phyloP scores from a whole-genome alignment of 2,888 invertebrate genomes.

The Rhamphomyia laevipes region DNA sequence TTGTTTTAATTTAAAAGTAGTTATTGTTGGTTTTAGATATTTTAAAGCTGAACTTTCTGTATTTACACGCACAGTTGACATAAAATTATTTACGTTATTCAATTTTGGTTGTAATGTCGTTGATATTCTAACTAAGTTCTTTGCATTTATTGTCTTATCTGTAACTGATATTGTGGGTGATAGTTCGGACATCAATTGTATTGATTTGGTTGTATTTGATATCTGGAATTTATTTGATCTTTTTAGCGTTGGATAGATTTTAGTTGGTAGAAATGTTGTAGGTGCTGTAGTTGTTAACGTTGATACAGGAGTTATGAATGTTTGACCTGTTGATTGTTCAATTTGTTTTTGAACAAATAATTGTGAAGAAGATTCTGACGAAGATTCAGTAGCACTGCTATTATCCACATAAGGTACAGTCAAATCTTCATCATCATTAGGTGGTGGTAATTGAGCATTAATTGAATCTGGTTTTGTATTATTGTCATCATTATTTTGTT shows the following conservation, averaged over 20 bases:
- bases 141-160: too few relatives aligned
- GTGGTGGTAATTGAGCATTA: slow-evolving; percentile 32
- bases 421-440: slow-evolving; percentile 23
- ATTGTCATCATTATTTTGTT: neutral
- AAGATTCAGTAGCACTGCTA: neutral
- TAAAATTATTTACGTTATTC: too few relatives aligned
- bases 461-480: slow-evolving; percentile 22
- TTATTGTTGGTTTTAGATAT: neutral
- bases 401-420: slow-evolving; percentile 21
- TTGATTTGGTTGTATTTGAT: too few relatives aligned
- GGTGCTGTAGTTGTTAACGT: neutral
- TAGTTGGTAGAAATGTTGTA: neutral
- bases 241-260: slow-evolving; percentile 4
- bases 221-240: too few relatives aligned
- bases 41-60: too few relatives aligned
- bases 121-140: too few relatives aligned
- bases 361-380: slow-evolving; percentile 7
- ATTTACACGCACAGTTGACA: too few relatives aligned
- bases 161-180: too few relatives aligned
- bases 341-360: slow-evolving; percentile 11
- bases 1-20: neutral
- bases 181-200: too few relatives aligned
- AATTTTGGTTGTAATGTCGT: too few relatives aligned
- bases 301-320: slow-evolving; percentile 3
- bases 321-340: slow-evolving; percentile 8